Evolutionary conservation across 2,888 invertebrate species (phyloP).

Genomic region (Rhimphoctona megacephalus): DNA sequence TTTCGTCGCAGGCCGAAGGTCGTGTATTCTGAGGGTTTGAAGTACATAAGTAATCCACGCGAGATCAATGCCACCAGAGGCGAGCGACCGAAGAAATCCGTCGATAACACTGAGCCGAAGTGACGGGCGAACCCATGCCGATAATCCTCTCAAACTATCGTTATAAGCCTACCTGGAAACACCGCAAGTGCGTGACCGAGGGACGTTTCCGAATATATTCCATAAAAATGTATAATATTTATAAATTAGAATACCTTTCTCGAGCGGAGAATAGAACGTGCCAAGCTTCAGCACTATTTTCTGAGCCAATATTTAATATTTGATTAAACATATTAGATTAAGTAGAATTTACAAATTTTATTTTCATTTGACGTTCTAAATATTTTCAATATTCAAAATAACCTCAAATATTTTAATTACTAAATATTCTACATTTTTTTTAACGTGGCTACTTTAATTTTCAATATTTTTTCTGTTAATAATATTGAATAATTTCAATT

Average conservation of each 20-base stretch:
- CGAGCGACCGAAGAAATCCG: slow-evolving; percentile 60
- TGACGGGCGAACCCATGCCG: slow-evolving; percentile 81
- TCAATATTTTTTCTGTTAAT: neutral
- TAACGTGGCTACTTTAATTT: neutral
- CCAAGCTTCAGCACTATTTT: slow-evolving; percentile 24
- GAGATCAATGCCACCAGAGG: slow-evolving; percentile 51
- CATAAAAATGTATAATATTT: slow-evolving; percentile 76
- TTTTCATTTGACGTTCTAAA: neutral
- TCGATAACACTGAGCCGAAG: slow-evolving; percentile 76
- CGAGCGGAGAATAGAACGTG: slow-evolving; percentile 24
- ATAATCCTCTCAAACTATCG: slow-evolving; percentile 82
- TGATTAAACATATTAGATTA: slow-evolving; percentile 51
- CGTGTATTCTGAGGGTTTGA: slow-evolving; percentile 23
- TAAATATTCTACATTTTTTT: too few species aligned
- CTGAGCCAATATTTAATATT: slow-evolving; percentile 26
- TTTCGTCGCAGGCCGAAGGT: slow-evolving; percentile 8
- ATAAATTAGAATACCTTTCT: slow-evolving; percentile 70
- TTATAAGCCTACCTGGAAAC: slow-evolving; percentile 81
- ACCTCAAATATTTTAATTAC: neutral
- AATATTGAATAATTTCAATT: neutral
- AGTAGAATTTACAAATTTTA: slow-evolving; percentile 22
- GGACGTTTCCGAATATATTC: slow-evolving; percentile 73
- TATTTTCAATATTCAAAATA: neutral
- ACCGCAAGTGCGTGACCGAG: slow-evolving; percentile 77
- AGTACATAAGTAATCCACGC: slow-evolving; percentile 51